Evolutionary conservation across 2,888 invertebrate species (phyloP), one percentile per base, ranked within the genome.

Genomic region (Morpho achilles): DNA sequence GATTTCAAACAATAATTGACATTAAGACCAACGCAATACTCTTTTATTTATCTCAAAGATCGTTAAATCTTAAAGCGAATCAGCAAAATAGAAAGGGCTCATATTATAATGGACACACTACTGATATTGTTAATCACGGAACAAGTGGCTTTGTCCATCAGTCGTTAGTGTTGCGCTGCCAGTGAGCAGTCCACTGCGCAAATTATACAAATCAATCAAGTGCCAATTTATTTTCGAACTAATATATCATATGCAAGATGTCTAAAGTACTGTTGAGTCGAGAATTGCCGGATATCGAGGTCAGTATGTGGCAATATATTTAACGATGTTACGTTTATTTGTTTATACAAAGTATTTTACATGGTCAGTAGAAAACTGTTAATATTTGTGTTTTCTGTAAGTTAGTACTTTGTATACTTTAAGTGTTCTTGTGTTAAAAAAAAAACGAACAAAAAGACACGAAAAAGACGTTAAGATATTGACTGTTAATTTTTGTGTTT

Each of bases 221-320:
- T 5, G 56, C 42, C 32, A 53, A 53, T 54, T 50, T 41, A 55
- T 41, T 53, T 56, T 43, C 40, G 47, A 58, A 8, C 50, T 7
- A 53, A 56, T 61, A 16, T 8, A 60, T 62, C 57, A 67, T 59
- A 69, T 65, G 10, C 65, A 80, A 67, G 55, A 90, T 91, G 91
- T 79, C 92, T 56, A 91, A 91, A 70, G 81, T 81, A 61, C 66
- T 91, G 65, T 69, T 95, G 53, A 96, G 95, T 79, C 94, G 92
- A 72, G 96, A 96, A 75, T 75, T 95, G 61, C 95, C 95, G 2
- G 96, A 96, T 80, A 96, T 96, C 73, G 96, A 96, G 93, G 96
- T 96, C 83, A 90, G 91, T 88, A 3, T 32, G 39, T 23, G 47
- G 7, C 32, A 45, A 9, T 41, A 32, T 46, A 40, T 53, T 44